phyloP scores from a whole-genome alignment of 2,113 vertebrate genomes.

The Hemichromis elongatus region DNA sequence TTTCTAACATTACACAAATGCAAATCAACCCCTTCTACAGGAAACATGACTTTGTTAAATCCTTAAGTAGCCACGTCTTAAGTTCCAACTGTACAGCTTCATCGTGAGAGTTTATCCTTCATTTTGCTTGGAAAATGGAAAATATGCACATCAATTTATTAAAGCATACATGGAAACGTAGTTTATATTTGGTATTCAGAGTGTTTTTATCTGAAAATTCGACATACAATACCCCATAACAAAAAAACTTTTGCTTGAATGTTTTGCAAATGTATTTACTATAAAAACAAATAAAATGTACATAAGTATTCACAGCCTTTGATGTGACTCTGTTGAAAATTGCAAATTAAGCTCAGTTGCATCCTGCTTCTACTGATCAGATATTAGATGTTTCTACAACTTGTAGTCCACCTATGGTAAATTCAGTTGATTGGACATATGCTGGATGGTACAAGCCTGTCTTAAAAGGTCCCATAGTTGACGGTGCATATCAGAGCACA shows the following conservation, averaged over 20 bases:
- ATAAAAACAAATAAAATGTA: background rate
- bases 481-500: background rate
- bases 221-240: background rate
- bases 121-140: background rate
- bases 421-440: background rate
- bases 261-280: background rate
- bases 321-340: background rate
- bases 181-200: fast-evolving
- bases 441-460: background rate
- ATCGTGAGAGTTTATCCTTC: background rate
- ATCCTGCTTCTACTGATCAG: background rate
- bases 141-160: fast-evolving
- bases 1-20: background rate
- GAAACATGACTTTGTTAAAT: background rate
- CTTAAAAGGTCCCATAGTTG: background rate
- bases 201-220: background rate
- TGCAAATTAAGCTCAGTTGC: background rate
- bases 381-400: background rate
- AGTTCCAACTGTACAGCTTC: background rate
- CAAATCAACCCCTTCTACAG: background rate
- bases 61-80: no score
- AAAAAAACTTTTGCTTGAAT: background rate
- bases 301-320: background rate
- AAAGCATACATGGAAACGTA: background rate
- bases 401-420: background rate